Evolutionary conservation across 1,140 invertebrate genomes (phyloP).

Genomic region (Platorchestia sp.): DNA sequence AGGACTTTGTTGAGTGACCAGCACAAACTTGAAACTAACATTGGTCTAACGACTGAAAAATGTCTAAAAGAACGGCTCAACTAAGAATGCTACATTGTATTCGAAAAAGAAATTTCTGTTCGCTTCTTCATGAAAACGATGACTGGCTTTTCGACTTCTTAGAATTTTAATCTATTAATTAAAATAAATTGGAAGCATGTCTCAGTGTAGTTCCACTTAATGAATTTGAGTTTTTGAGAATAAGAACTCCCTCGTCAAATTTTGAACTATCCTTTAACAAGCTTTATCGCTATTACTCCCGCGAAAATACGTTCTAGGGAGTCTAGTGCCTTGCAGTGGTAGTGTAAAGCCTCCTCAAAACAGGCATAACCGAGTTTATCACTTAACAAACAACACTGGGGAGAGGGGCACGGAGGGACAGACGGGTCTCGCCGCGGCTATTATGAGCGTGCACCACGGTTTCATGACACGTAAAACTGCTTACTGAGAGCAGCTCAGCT

Average conservation of each 20-base stretch:
- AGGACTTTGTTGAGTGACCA: neutral
- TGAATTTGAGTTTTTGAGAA: neutral
- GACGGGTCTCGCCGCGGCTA: neutral
- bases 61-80: neutral
- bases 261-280: neutral
- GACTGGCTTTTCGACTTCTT: no score
- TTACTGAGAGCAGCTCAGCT: neutral
- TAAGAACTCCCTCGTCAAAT: neutral
- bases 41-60: neutral
- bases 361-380: conserved; percentile 52
- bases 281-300: neutral
- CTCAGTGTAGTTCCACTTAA: neutral
- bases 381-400: conserved; percentile 37
- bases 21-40: neutral
- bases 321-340: neutral
- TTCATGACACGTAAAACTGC: conserved; percentile 42
- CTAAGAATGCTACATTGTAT: neutral
- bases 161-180: neutral
- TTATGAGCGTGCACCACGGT: neutral
- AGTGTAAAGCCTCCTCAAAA: conserved; percentile 44
- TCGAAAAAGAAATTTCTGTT: neutral
- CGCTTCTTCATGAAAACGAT: no score
- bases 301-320: neutral
- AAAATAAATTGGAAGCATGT: neutral
- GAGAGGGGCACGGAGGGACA: neutral